Base-by-base conservation (phyloP, 2,113 vertebrate genomes). In the Podarcis muralis region DNA sequence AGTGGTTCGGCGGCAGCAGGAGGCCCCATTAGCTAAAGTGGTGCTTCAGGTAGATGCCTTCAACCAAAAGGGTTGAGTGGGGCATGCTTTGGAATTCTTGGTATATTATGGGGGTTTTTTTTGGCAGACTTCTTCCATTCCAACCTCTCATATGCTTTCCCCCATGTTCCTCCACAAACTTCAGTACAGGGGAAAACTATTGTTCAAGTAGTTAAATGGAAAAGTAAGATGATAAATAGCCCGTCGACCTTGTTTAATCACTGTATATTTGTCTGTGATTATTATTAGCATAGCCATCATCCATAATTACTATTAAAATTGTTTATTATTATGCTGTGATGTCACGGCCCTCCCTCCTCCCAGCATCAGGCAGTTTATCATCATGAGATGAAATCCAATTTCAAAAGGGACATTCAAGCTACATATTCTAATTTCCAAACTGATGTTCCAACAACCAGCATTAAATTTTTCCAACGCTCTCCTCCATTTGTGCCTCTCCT, bases 221-320 rank as follows among this genome's bases (percentile, higher is more conserved):
- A 71, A 40, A 76, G 72, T 12, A 71, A 37, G 27, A 57, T 81
- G 86, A 81, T 81, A n/a, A 87, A 81, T 59, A 43, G 32, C 77
- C 77, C 65, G 9, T 81, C 77, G 23, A 15, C 65, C 86, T 87
- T 57, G 48, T 71, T 87, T 81, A 87, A 87, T 87, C 86, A 72
- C 53, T 71, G 66, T 81, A 66, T 77, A 81, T 81, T 80, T 71
- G 32, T 18, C 23, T 59, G 65, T 57, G 32, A 87, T 87, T 72
- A 72, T 87, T 87, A 87, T 79, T 80, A 87, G n/a, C 77, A 62
- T 72, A 59, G 43, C 78, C 77, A 87, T 87, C 66, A 72, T 23
- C n/a, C 78, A 37, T 87, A 87, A 81, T 87, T 87, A 59, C 66
- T 79, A 81, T 81, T 74, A 72, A 71, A 53, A 87, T 87, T 71